Evolutionary conservation across 35 echinoderm and acorn worm genomes (phyloP).

Genomic region (Apostichopus parvimensis): DNA sequence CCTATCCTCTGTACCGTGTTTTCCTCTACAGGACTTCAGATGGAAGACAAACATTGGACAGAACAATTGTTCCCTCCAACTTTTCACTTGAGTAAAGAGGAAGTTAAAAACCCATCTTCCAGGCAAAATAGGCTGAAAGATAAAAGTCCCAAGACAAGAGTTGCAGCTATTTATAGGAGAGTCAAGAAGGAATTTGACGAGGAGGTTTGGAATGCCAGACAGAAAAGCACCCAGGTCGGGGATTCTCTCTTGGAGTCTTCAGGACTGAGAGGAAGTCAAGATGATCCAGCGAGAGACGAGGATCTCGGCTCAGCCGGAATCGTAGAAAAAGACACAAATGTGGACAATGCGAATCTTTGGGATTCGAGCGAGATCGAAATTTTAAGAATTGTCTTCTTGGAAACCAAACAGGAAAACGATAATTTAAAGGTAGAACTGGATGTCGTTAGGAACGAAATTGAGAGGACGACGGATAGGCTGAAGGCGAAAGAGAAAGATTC

Average conservation of each 20-base stretch:
- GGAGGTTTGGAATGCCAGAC: constrained; percentile 47
- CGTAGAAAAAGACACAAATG: background rate
- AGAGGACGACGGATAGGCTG: background rate
- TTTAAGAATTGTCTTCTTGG: constrained; percentile 6
- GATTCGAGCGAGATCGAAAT: constrained; percentile 24
- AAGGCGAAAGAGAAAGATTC: constrained; percentile 15
- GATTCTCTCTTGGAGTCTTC: background rate
- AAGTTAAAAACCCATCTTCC: background rate
- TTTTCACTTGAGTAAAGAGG: constrained; percentile 11
- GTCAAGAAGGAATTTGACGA: constrained; percentile 42
- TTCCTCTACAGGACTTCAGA: background rate
- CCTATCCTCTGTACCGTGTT: background rate
- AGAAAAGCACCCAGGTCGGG: constrained; percentile 45
- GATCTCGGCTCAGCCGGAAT: background rate
- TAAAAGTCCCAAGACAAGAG: constrained; percentile 21
- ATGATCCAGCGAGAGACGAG: background rate
- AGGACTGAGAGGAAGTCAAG: background rate
- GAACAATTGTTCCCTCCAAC: constrained; percentile 29
- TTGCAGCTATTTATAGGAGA: constrained; percentile 38
- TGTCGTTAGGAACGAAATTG: background rate
- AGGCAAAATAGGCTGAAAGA: background rate
- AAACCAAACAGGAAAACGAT: constrained; percentile 16
- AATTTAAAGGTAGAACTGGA: constrained; percentile 44
- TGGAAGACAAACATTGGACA: constrained; percentile 26
- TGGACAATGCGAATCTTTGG: constrained; percentile 1